A percentile compares a stretch with the other conserved stretches of the same genome.
Evolutionary conservation across 1,140 invertebrate genomes (phyloP).

Genomic region (Drosophila teissieri): DNA sequence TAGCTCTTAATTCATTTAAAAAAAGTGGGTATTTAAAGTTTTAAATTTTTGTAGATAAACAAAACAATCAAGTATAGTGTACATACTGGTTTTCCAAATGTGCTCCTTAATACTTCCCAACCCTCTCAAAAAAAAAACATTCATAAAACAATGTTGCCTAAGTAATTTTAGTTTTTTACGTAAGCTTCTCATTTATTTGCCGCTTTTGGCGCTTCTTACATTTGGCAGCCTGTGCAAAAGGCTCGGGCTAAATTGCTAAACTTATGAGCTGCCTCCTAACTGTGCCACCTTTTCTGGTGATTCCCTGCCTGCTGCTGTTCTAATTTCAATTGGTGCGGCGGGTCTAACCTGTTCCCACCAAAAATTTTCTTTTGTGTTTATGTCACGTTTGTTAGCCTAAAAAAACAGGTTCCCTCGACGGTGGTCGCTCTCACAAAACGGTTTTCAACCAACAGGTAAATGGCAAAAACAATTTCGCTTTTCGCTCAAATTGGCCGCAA

Average conservation of each 20-base stretch:
- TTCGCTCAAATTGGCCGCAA: conserved; percentile 50
- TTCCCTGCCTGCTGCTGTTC: conserved; percentile 69
- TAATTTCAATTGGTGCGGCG: conserved; percentile 63
- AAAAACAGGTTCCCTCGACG: conserved; percentile 65
- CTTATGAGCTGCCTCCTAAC: conserved; percentile 54
- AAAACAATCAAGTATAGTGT: no score
- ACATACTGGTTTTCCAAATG: no score
- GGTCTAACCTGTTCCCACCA: conserved; percentile 72
- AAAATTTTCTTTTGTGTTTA: conserved; percentile 73
- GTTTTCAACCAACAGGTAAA: conserved; percentile 33
- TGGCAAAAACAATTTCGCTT: conserved; percentile 70
- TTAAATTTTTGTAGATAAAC: no score
- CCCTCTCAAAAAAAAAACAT: background rate
- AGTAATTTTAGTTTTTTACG: conserved; percentile 3
- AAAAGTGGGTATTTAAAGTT: background rate
- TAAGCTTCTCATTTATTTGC: conserved; percentile 3
- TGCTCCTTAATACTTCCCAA: no score
- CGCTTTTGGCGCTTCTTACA: conserved; percentile 13
- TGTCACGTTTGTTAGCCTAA: conserved; percentile 70
- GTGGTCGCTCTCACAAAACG: conserved; percentile 23
- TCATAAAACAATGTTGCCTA: background rate
- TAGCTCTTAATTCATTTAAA: no score
- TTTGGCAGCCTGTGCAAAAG: background rate
- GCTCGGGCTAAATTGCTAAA: conserved; percentile 34
- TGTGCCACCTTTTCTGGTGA: conserved; percentile 59